Evolutionary conservation across 1,140 invertebrate species (phyloP), one percentile per base, ranked within the genome.

Genomic region (Brachionus rubens): DNA sequence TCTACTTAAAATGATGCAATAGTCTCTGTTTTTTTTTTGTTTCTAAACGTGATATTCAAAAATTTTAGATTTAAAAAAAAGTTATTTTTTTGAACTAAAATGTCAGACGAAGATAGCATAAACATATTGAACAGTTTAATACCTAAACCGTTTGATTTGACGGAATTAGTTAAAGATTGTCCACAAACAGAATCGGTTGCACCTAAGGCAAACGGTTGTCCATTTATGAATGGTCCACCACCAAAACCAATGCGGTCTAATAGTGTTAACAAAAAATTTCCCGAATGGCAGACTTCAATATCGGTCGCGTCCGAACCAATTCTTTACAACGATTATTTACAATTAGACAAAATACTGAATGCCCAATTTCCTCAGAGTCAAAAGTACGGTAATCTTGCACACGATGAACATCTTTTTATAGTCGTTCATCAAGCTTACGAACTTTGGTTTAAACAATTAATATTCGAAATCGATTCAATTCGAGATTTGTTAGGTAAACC

Each of bases 361-460:
- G 90, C 93, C 7, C 95, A 98, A 85, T 87, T 89, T 54, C 88
- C 95, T 85, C 86, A 93, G 2, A 95, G 92, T 78, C 87, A 86
- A 28, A 87, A 90, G 79, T 86, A 88, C 14, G 83, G 82, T n/a
- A 82, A 81, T 87, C 88, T 88, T 0, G 92, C 96, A 0, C 95
- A 97, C 78, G 96, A 99, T 83, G 96, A 99, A 82, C 96, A 98
- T 86, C 87, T 98, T 2, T 98, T 98, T 82, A 97, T 98, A 54
- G 87, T 98, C 9, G 97, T 93, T 28, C 95, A 98, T 87, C 95
- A 98, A 97, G 95, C 94, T 0, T 98, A 98, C 84, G 96, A 99
- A 83, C 86, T 99, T 14, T 99, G 96, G 96, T 99, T 99, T 87
- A 98, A 98, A 84, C 96, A 99, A 87, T 96, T 99, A 43, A 91